A percentile compares a stretch with the other conserved stretches of the same genome.
Evolutionary conservation across 2,888 invertebrate genomes (phyloP).

Genomic region (Habroteleia sp.): DNA sequence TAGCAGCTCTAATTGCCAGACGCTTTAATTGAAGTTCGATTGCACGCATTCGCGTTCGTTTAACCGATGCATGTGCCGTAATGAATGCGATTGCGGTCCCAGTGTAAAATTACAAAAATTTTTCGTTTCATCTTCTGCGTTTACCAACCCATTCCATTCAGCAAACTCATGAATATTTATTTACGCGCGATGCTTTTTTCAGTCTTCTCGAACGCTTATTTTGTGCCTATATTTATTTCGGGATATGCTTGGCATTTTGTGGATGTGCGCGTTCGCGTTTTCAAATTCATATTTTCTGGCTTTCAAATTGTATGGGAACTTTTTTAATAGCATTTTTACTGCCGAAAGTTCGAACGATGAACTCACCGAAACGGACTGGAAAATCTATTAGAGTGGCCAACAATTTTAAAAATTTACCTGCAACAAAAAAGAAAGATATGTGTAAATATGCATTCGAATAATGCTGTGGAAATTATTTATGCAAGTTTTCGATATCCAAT

Average conservation of each 20-base stretch:
- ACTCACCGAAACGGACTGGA: too few relatives aligned
- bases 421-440: conserved; percentile 20
- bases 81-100: conserved; percentile 40
- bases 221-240: conserved; percentile 2
- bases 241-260: conserved; percentile 5
- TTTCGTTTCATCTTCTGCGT: conserved; percentile 29
- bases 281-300: too few relatives aligned
- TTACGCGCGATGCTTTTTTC: neutral
- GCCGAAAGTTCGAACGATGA: too few relatives aligned
- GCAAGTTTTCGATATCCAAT: too few relatives aligned
- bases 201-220: neutral
- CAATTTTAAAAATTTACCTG: conserved; percentile 13
- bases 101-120: conserved; percentile 22
- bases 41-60: conserved; percentile 35
- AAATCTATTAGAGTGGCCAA: too few relatives aligned
- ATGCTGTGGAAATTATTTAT: too few relatives aligned
- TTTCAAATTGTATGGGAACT: too few relatives aligned
- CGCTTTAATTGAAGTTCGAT: conserved; percentile 68
- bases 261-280: neutral
- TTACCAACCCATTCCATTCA: conserved; percentile 1
- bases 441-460: too few relatives aligned
- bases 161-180: conserved; percentile 35
- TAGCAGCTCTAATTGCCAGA: conserved; percentile 62
- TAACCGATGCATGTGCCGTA: conserved; percentile 17
- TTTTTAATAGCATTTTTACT: too few relatives aligned